These are phyloP conservation scores for Kryptolebias ocellatus DNA, from an alignment of 2,797 vertebrate species.

Conservation along the genomic window DNA sequence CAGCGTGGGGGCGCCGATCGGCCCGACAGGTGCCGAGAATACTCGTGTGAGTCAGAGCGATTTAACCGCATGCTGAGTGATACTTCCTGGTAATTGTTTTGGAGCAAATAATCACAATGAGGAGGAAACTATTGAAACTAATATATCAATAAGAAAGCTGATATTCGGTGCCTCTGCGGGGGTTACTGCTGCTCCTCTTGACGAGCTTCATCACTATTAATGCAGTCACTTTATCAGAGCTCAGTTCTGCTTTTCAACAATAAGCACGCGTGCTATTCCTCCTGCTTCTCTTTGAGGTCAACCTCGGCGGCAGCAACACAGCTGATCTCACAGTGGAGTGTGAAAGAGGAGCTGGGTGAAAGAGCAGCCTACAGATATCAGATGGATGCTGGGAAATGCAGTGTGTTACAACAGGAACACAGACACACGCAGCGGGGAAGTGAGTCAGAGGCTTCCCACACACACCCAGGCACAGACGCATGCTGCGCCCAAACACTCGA, in stretches of 20 bases:
- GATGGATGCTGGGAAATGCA: constrained; percentile 75
- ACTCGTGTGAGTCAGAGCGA: constrained; percentile 27
- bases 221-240: constrained; percentile 17
- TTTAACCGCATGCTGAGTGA: constrained; percentile 28
- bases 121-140: background rate
- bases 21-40: constrained; percentile 38
- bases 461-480: constrained; percentile 19
- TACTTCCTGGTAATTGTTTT: constrained; percentile 33
- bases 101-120: constrained; percentile 16
- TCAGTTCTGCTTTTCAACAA: constrained; percentile 12
- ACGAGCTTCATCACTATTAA: constrained; percentile 8
- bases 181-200: background rate
- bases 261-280: constrained; percentile 31
- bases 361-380: constrained; percentile 70
- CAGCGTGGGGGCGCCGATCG: constrained; percentile 1
- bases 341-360: constrained; percentile 70
- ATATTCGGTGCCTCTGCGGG: background rate
- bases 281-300: constrained; percentile 43
- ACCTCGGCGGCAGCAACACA: constrained; percentile 64
- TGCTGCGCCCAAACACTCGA: constrained; percentile 37
- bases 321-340: constrained; percentile 68
- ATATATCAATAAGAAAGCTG: constrained; percentile 3
- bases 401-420: constrained; percentile 59
- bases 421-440: constrained; percentile 53
- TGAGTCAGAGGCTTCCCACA: constrained; percentile 60